Percentiles rank a stretch among this genome's conserved stretches.
These are phyloP conservation scores for Eurypyga helias DNA, from an alignment of 2,113 vertebrate species.

Conservation along the genomic window DNA sequence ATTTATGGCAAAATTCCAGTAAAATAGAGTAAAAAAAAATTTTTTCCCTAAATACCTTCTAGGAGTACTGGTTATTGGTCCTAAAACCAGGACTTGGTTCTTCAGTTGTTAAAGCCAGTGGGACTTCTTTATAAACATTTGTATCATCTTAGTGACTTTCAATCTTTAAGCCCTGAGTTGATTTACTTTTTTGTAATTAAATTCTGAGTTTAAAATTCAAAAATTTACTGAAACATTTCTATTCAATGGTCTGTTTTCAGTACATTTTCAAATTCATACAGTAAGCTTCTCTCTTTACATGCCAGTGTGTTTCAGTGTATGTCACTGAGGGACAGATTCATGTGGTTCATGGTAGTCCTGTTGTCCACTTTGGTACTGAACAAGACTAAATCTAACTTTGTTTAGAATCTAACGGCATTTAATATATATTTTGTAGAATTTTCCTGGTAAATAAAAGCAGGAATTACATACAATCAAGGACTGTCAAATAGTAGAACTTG, in stretches of 20 bases:
- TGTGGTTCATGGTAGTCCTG: background rate
- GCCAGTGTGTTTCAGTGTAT: background rate
- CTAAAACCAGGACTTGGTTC: background rate
- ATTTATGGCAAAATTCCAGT: background rate
- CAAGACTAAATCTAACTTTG: accelerated
- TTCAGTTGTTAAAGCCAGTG: background rate
- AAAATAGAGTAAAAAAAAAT: background rate
- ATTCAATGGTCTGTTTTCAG: background rate
- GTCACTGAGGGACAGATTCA: background rate
- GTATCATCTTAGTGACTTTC: background rate
- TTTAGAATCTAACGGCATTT: background rate
- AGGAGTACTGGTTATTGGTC: background rate
- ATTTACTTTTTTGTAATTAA: background rate
- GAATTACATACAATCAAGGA: background rate
- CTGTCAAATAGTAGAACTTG: background rate
- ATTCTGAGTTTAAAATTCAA: background rate
- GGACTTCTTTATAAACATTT: background rate
- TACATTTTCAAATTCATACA: background rate
- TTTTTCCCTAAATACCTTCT: accelerated
- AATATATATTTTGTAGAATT: background rate
- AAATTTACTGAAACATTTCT: background rate
- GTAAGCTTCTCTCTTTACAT: background rate
- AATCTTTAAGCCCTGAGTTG: background rate
- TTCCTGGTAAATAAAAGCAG: background rate
- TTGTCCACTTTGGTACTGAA: background rate